These are phyloP conservation scores for Trachelus troglodyta DNA, from an alignment of 2,888 invertebrate species.

Conservation along the genomic window DNA sequence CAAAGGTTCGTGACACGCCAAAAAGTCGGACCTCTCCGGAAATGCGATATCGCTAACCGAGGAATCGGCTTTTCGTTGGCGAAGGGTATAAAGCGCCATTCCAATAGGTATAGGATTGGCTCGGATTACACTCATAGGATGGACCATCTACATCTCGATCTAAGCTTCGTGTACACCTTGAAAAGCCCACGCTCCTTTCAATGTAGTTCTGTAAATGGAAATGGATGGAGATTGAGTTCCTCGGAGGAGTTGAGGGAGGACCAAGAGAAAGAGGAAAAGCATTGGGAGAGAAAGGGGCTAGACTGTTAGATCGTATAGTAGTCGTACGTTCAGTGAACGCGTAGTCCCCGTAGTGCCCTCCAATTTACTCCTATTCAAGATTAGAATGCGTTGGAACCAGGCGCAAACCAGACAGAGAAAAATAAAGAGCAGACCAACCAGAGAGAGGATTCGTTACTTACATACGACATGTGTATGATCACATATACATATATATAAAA, in stretches of 20 bases:
- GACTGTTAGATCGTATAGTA: not conserved
- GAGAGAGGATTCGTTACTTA: not conserved
- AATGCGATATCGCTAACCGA: not conserved
- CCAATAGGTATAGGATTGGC: constrained; percentile 20
- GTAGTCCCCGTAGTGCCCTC: constrained; percentile 30
- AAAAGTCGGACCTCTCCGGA: not conserved
- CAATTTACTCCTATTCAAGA: constrained; percentile 43
- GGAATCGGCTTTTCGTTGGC: constrained; percentile 4
- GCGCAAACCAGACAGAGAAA: not conserved
- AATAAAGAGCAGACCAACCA: not conserved
- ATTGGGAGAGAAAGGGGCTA: constrained; percentile 29
- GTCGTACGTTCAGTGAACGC: constrained; percentile 5
- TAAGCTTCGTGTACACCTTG: constrained; percentile 18
- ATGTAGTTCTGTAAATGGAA: constrained; percentile 41
- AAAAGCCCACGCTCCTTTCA: constrained; percentile 26
- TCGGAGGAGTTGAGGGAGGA: constrained; percentile 21
- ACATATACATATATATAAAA: not conserved
- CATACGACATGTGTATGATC: no score
- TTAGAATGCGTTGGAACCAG: constrained; percentile 39
- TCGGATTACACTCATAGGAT: constrained; percentile 30
- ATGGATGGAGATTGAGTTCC: constrained; percentile 44
- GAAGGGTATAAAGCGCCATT: not conserved
- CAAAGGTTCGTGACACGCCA: not conserved
- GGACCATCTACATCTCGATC: constrained; percentile 31
- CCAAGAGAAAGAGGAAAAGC: not conserved